phyloP scores from a whole-genome alignment of 2,888 invertebrate species.

The Sminthurinus aureus region DNA sequence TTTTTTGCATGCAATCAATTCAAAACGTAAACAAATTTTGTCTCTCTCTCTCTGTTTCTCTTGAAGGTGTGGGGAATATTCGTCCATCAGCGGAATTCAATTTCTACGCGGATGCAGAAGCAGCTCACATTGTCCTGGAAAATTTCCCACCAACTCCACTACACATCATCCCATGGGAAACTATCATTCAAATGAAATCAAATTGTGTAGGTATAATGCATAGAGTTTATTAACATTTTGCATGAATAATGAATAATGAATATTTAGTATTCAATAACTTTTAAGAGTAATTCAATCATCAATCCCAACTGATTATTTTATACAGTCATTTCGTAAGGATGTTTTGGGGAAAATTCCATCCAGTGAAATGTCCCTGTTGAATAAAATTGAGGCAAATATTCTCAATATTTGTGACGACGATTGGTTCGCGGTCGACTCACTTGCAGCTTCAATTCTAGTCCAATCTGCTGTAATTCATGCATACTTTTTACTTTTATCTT shows the following conservation, averaged over 20 bases:
- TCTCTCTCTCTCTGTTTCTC: background rate
- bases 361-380: conserved; percentile 54
- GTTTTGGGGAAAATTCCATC: conserved; percentile 52
- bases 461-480: conserved; percentile 49
- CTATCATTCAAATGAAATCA: background rate
- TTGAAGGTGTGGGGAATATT: conserved; percentile 61
- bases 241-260: no score
- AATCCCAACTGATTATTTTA: background rate
- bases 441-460: conserved; percentile 62
- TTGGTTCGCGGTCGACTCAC: conserved; percentile 61
- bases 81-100: conserved; percentile 66
- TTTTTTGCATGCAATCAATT: background rate
- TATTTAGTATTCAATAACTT: no score
- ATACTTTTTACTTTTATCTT: background rate
- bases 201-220: no score
- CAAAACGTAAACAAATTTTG: background rate
- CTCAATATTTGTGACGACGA: conserved; percentile 37
- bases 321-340: conserved; percentile 45
- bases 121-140: conserved; percentile 65
- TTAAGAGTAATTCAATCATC: background rate
- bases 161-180: conserved; percentile 19
- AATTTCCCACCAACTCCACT: background rate
- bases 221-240: no score
- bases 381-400: conserved; percentile 54
- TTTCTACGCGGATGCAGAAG: conserved; percentile 67